A percentile compares a stretch with the other conserved stretches of the same genome.
These are phyloP conservation scores for Myiotriccus ornatus DNA, from an alignment of 2,797 vertebrate species.

Conservation along the genomic window DNA sequence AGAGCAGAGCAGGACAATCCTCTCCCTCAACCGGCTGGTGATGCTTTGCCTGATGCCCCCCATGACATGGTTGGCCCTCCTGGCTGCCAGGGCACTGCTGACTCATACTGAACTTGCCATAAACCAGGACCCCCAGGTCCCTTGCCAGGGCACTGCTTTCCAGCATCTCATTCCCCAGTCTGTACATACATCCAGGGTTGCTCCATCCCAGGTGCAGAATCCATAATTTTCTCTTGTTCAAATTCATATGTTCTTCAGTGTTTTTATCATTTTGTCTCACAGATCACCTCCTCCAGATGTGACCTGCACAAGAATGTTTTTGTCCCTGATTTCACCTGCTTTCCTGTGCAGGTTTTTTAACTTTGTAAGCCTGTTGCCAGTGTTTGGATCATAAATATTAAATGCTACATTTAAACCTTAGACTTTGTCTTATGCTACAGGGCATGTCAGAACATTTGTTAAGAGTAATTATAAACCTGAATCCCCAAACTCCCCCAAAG, in stretches of 20 bases:
- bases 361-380: not conserved
- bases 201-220: not conserved
- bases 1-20: not conserved
- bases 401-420: not conserved
- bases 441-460: not conserved
- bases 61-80: not conserved
- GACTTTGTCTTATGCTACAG: not conserved
- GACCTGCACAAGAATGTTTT: not conserved
- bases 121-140: too few species aligned
- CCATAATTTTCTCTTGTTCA: not conserved
- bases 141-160: not conserved
- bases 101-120: not conserved
- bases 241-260: not conserved
- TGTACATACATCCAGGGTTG: not conserved
- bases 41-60: not conserved
- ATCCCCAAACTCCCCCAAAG: not conserved
- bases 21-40: accelerated
- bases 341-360: not conserved
- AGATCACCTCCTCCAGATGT: not conserved
- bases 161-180: not conserved
- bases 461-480: not conserved
- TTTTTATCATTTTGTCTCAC: not conserved
- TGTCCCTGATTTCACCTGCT: not conserved
- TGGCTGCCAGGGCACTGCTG: not conserved
- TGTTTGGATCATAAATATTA: not conserved